A percentile compares a stretch with the other conserved stretches of the same genome.
Evolutionary conservation across 2,888 invertebrate species (phyloP).

Genomic region (Didymodactylos carnosus): DNA sequence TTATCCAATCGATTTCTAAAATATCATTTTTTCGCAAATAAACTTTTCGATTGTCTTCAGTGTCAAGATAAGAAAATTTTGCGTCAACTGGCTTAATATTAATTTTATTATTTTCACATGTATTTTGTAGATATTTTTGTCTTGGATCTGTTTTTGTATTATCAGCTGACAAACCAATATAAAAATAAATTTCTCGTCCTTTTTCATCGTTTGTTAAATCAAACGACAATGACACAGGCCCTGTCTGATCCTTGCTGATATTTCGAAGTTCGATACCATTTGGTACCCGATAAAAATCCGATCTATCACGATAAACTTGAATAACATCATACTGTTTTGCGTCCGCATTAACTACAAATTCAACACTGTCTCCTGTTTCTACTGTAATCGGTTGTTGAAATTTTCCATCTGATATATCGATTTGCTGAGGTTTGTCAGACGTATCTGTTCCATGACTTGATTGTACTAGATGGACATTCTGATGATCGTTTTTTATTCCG

Average conservation of each 20-base stretch:
- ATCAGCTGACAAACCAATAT: not conserved
- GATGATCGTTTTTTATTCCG: no score
- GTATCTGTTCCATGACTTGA: no score
- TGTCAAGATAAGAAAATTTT: not conserved
- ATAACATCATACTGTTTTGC: not conserved
- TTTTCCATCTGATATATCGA: not conserved
- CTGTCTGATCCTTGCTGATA: not conserved
- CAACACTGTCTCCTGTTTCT: not conserved
- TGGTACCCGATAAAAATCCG: not conserved
- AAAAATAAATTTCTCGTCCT: not conserved
- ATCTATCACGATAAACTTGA: not conserved
- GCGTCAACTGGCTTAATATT: not conserved
- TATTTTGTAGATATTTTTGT: not conserved
- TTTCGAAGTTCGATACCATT: not conserved
- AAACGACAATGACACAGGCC: not conserved
- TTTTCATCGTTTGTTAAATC: not conserved
- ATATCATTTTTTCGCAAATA: not conserved
- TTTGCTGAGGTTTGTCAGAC: no score
- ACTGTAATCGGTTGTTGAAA: not conserved
- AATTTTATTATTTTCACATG: not conserved
- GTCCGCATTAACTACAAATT: not conserved
- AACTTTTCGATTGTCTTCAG: not conserved
- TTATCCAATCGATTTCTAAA: not conserved
- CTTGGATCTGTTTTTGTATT: not conserved
- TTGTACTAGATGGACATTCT: no score